Evolutionary conservation across 1,140 invertebrate genomes (phyloP), one percentile per base, ranked within the genome.

Genomic region (Carposina sasakii): DNA sequence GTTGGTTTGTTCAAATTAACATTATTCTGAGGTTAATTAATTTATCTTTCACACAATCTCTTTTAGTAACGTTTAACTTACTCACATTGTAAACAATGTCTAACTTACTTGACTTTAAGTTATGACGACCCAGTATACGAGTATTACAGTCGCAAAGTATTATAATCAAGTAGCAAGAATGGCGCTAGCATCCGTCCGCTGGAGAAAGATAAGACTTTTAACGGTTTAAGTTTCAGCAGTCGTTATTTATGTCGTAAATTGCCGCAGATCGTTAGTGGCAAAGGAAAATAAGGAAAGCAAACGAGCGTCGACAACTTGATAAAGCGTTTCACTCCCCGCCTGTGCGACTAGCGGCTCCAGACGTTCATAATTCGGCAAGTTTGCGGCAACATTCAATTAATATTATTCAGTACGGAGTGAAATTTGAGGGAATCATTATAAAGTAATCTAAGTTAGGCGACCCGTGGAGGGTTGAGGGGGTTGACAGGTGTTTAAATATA

Each of bases 401-500:
- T 73, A 67, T 60, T n/a, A 70, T 77, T 69, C 67, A 54, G 57
- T 69, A 59, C 72, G 62, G 65, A 66, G 65, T 66, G 63, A 66
- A 67, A 67, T 70, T 67, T 65, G 54, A 50, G 54, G 55, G 70
- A 67, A 76, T 81, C 76, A 78, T 78, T 83, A 77, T 70, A 78
- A 81, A 81, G 76, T 76, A 83, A 83, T 81, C 68, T 77, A 83
- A 83, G 71, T 81, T 83, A 73, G 63, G 47, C 69, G 71, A 68
- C 61, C 68, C 69, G 60, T 62, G 52, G 64, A 60, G 66, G 64
- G 63, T 70, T 62, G 67, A 58, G 61, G 62, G 64, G 63, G 60
- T 60, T 77, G 74, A 70, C 69, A 83, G 71, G 69, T 82, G 72
- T 74, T 77, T 71, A 73, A 76, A 76, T 74, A 75, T 67, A 77